Percentiles rank a stretch among this genome's conserved stretches.
Evolutionary conservation across 2,113 vertebrate species (phyloP).

Genomic region (Lepisosteus oculatus): DNA sequence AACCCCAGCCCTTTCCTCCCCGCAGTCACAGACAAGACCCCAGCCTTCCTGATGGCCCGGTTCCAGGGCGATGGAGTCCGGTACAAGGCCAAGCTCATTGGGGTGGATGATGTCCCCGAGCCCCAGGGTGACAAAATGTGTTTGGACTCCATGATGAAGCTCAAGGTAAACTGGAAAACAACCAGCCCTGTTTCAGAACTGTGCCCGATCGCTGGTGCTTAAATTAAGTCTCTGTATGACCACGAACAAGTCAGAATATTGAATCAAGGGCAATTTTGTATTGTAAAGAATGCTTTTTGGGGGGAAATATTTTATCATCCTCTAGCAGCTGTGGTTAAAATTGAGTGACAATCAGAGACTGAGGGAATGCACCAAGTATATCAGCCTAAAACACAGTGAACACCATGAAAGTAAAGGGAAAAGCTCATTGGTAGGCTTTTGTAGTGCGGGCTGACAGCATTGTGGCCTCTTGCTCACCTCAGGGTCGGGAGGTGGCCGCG

Average conservation of each 20-base stretch:
- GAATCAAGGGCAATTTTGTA: too few species aligned
- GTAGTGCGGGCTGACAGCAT: too few species aligned
- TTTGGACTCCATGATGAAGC: slow-evolving; percentile 95
- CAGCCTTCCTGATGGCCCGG: slow-evolving; percentile 28
- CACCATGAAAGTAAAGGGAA: not conserved
- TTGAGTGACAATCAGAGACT: too few species aligned
- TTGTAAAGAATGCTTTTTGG: too few species aligned
- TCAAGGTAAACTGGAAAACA: slow-evolving; percentile 73
- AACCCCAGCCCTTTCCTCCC: not conserved
- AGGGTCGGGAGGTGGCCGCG: slow-evolving; percentile 55
- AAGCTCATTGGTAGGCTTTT: not conserved
- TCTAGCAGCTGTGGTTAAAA: too few species aligned
- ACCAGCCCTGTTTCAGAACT: too few species aligned
- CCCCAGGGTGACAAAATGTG: slow-evolving; percentile 91
- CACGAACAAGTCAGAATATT: too few species aligned
- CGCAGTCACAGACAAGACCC: slow-evolving; percentile 9
- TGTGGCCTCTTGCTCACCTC: not conserved
- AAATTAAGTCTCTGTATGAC: too few species aligned
- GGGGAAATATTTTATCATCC: too few species aligned
- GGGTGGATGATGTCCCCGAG: slow-evolving; percentile 78
- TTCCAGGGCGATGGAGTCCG: slow-evolving; percentile 67
- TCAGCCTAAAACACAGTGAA: too few species aligned
- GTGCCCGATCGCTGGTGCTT: too few species aligned
- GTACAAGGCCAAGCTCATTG: slow-evolving; percentile 84
- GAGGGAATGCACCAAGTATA: too few species aligned